Percentiles rank a stretch among this genome's conserved stretches.
phyloP scores from a whole-genome alignment of 1,140 invertebrate species.

The Lutraria rhynchaena region DNA sequence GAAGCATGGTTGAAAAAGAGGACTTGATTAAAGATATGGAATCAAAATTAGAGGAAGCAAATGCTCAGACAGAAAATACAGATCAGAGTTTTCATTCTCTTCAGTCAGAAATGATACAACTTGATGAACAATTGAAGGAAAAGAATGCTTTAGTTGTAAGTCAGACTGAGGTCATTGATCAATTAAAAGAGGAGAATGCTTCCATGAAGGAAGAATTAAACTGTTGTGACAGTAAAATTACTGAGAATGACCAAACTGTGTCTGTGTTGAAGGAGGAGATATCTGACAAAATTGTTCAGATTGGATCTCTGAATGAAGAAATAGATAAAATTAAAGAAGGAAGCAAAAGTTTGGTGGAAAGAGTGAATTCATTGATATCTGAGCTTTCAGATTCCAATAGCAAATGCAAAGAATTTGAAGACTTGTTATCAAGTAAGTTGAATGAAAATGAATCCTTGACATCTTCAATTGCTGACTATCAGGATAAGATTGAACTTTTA shows the following conservation, averaged over 20 bases:
- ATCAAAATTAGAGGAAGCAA: not conserved
- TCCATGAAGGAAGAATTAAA: not conserved
- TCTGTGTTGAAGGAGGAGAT: conserved; percentile 1
- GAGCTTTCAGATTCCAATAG: conserved; percentile 16
- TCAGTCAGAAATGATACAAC: not conserved
- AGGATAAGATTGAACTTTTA: conserved; percentile 8
- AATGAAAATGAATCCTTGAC: conserved; percentile 14
- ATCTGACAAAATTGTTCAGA: not conserved
- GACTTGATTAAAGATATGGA: not conserved
- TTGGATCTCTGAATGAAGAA: conserved; percentile 7
- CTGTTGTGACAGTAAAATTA: conserved; percentile 7
- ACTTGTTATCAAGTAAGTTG: not conserved
- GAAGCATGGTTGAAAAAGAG: conserved; percentile 11
- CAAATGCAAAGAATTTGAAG: conserved; percentile 16
- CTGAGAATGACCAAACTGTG: conserved; percentile 3
- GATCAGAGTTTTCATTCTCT: conserved; percentile 6
- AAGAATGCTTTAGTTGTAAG: conserved; percentile 1
- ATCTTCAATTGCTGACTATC: conserved; percentile 10
- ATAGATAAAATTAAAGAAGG: conserved; percentile 1
- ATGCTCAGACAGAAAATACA: conserved; percentile 4
- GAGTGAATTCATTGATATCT: not conserved
- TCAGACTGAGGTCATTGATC: conserved; percentile 12
- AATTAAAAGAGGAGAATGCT: conserved; percentile 2
- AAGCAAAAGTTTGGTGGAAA: not conserved
- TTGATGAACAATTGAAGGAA: conserved; percentile 23